Evolutionary conservation across 1,140 invertebrate genomes (phyloP), one percentile per base, ranked within the genome.

Genomic region (Macrotrachela quadricornifera): DNA sequence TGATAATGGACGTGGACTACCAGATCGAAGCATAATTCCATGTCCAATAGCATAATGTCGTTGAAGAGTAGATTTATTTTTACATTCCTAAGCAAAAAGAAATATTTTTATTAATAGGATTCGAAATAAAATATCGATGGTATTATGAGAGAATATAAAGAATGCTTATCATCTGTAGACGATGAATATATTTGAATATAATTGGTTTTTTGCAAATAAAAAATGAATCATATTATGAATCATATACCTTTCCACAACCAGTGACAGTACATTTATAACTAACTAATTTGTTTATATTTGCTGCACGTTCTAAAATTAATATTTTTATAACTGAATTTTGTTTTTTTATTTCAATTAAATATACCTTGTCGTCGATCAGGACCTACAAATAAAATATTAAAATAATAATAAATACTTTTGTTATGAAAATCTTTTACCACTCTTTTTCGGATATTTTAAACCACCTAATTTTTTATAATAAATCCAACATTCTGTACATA

Each of bases 391-490:
- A n/a, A n/a, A 30, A 30, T 30, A 30, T 30, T 6, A 14, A 49
- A 12, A 39, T 8, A 36, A 11, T 36, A 1, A 49, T 6, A 36
- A 30, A 49, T 30, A 21, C 30, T 13, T 15, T 21, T 21, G 15
- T 36, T 18, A 48, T 9, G 14, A 15, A 21, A 1, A 49, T n/a
- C 63, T 51, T 62, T 63, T 64, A 71, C 66, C 65, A 53, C 11
- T 49, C n/a, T 21, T 41, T 59, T 65, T 73, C 43, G 68, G 64
- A 62, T 70, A 71, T 59, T 91, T 92, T 15, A 96, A 76, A 58
- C 90, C 91, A 51, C 90, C 91, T 70, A 90, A 92, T 66, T 94
- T 92, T 69, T 95, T 95, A 87, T 90, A 99, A 68, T 94, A 92
- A 39, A 77, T 78, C 90, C 90, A 96, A 71, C 92, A 97, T 4